Percentiles rank a stretch among this genome's conserved stretches.
Conservation (phyloP, 2,888 invertebrate genomes). For the Philhelius pedissequus region DNA sequence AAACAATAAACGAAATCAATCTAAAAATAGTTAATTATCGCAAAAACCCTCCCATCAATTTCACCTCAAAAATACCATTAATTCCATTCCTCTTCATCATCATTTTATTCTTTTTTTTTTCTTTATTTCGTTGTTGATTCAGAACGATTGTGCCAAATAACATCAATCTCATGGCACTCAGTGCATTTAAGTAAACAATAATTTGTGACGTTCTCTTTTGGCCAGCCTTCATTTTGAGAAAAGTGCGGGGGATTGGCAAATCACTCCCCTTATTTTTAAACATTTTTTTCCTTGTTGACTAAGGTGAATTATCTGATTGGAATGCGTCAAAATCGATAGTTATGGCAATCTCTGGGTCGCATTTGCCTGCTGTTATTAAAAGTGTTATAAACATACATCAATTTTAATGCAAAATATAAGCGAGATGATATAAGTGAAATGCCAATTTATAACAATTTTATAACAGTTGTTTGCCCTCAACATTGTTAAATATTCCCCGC, state of each 20-base stretch:
- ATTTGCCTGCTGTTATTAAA: neutral
- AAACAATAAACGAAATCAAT: neutral
- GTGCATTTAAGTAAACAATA: slow-evolving; percentile 54
- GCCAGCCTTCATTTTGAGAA: neutral
- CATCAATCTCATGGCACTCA: slow-evolving; percentile 51
- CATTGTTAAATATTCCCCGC: too few relatives aligned
- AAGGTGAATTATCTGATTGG: neutral
- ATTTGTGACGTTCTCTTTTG: slow-evolving; percentile 4
- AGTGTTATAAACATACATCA: too few relatives aligned
- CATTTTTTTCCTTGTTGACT: neutral
- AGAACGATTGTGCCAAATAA: slow-evolving; percentile 48
- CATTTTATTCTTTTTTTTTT: neutral
- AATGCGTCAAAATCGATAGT: neutral
- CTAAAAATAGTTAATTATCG: slow-evolving; percentile 10
- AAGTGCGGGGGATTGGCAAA: neutral
- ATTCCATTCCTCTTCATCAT: slow-evolving; percentile 4
- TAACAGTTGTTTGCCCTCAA: too few relatives aligned
- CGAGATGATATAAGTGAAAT: too few relatives aligned
- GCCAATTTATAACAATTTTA: too few relatives aligned
- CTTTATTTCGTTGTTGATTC: neutral
- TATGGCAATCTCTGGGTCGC: neutral
- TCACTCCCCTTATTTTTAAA: neutral
- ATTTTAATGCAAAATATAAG: too few relatives aligned
- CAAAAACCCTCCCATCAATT: neutral
- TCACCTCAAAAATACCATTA: neutral